phyloP scores from a whole-genome alignment of 2,888 invertebrate species.

The Agrotis clavis region DNA sequence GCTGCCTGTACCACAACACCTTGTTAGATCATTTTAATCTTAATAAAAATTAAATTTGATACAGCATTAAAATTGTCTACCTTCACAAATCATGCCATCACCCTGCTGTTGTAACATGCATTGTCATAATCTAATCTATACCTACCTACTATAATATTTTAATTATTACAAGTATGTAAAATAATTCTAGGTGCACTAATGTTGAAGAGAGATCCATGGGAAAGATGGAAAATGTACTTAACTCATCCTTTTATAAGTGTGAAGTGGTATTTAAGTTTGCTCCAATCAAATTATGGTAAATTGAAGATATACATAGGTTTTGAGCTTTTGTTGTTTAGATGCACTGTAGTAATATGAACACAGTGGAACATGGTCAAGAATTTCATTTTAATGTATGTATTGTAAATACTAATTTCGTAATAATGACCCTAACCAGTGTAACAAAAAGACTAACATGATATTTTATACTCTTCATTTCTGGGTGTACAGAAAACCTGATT shows the following conservation, averaged over 20 bases:
- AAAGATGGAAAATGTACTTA: slow-evolving; percentile 91
- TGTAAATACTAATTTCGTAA: slow-evolving; percentile 51
- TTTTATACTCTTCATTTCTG: slow-evolving; percentile 17
- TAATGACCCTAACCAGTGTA: slow-evolving; percentile 20
- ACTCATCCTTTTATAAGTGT: slow-evolving; percentile 90
- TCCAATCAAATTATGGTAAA: slow-evolving; percentile 90
- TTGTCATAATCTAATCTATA: slow-evolving; percentile 31
- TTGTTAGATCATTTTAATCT: neutral
- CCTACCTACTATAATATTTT: slow-evolving; percentile 20
- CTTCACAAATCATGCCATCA: slow-evolving; percentile 32
- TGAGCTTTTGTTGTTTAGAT: slow-evolving; percentile 57
- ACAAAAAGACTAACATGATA: slow-evolving; percentile 33
- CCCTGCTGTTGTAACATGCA: slow-evolving; percentile 48
- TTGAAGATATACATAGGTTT: slow-evolving; percentile 68
- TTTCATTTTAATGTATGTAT: slow-evolving; percentile 55
- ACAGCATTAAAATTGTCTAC: neutral
- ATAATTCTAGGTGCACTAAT: slow-evolving; percentile 90
- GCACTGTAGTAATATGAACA: slow-evolving; percentile 55
- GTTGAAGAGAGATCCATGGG: slow-evolving; percentile 91
- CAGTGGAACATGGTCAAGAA: slow-evolving; percentile 45
- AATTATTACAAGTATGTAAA: slow-evolving; percentile 59
- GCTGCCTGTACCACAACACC: neutral
- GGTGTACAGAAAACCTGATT: slow-evolving; percentile 17
- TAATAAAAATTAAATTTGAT: neutral
- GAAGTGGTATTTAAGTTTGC: slow-evolving; percentile 91